phyloP scores from a whole-genome alignment of 37 sponge, comb jelly and placozoan genomes.

The Petrosia ficiformis region DNA sequence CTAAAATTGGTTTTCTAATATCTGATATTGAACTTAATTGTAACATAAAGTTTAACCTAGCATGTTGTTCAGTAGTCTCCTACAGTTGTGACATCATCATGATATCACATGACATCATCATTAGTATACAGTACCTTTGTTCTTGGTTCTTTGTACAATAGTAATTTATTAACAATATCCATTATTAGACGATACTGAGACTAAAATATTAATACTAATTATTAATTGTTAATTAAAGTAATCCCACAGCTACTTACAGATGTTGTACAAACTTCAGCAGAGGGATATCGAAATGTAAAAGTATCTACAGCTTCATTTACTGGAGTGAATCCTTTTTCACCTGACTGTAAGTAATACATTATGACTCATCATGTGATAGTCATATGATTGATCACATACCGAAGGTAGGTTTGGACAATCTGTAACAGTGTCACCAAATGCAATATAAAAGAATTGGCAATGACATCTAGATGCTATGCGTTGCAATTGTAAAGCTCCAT shows the following conservation, averaged over 20 bases:
- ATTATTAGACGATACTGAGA: conserved; percentile 75
- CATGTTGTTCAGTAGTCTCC: conserved; percentile 56
- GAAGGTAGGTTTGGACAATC: neutral
- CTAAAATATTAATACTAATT: conserved; percentile 12
- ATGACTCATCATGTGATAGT: neutral
- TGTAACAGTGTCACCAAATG: conserved; percentile 46
- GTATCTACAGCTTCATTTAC: conserved; percentile 64
- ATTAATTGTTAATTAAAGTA: neutral
- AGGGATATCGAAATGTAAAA: conserved; percentile 75
- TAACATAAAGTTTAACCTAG: conserved; percentile 68
- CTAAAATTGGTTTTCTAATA: conserved; percentile 47
- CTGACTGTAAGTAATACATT: neutral
- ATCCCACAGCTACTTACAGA: conserved; percentile 58
- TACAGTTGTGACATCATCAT: conserved; percentile 4
- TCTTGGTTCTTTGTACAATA: conserved; percentile 82
- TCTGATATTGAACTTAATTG: conserved; percentile 71
- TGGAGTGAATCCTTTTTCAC: neutral
- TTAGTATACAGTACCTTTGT: conserved; percentile 58
- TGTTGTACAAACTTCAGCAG: conserved; percentile 71
- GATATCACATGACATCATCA: neutral
- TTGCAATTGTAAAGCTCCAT: conserved; percentile 50
- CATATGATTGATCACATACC: too few relatives aligned
- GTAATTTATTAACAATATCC: conserved; percentile 87
- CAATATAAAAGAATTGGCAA: conserved; percentile 74
- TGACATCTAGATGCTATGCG: conserved; percentile 80